These are phyloP conservation scores for Diadophis punctatus DNA, from an alignment of 2,113 vertebrate genomes.

Conservation along the genomic window DNA sequence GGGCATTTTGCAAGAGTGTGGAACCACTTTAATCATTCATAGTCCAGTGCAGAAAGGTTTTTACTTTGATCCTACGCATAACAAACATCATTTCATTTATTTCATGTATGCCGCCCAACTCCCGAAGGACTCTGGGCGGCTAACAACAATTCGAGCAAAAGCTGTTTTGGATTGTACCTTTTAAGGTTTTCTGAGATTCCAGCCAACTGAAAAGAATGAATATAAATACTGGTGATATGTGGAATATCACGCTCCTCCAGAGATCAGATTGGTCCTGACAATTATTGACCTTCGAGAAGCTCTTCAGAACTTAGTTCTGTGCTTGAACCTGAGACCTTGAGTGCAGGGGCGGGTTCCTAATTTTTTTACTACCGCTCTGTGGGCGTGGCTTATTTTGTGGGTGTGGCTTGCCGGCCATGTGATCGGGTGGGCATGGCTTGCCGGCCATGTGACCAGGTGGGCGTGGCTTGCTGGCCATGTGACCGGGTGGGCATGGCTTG, in stretches of 20 bases:
- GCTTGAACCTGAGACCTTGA: not conserved
- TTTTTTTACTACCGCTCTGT: too few species aligned
- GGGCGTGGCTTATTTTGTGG: too few species aligned
- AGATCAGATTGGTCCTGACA: not conserved
- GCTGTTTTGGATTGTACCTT: not conserved
- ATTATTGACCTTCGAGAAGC: not conserved
- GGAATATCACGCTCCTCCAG: not conserved
- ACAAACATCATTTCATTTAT: too few species aligned
- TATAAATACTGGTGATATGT: not conserved
- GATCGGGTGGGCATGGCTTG: too few species aligned
- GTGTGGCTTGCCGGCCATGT: too few species aligned
- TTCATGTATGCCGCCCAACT: too few species aligned
- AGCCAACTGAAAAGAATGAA: not conserved
- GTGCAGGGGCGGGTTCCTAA: too few species aligned
- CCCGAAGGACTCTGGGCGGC: too few species aligned
- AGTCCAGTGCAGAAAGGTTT: not conserved
- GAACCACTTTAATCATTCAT: not conserved
- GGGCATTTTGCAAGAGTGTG: not conserved
- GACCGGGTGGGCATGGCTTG: too few species aligned
- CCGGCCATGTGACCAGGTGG: too few species aligned
- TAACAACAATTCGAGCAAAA: too few species aligned
- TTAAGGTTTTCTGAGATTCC: not conserved
- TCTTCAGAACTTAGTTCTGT: not conserved
- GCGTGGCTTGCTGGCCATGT: too few species aligned
- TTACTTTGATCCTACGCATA: not conserved